Base-by-base conservation (phyloP, 2,797 vertebrate genomes). In the Cichlasoma orientale region DNA sequence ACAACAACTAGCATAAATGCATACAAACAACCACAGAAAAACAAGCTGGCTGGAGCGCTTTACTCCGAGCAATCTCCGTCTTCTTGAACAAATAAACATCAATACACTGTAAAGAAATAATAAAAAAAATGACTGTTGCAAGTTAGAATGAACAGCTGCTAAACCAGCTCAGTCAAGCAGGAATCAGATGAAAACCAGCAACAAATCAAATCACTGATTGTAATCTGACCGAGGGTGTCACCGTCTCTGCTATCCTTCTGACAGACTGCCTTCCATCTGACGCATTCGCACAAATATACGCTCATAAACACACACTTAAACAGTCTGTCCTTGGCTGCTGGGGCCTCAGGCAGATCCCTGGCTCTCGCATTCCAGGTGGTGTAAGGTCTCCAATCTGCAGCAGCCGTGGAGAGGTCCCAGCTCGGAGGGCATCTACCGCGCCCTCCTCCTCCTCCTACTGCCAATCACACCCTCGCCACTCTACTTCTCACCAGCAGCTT, bases 401-500 rank as follows among this genome's bases (percentile, higher is more conserved):
- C 84, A 83, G 82, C 81, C 77, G 53, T 58, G 82, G 82, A 86
- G 79, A 89, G 55, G 80, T 86, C 76, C 83, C 88, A 88, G 90
- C 75, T 68, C 29, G 44, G 73, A 75, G 83, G 77, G 78, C 63
- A 18, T 79, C 80, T 66, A 73, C 68, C n/a, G 6, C 50, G 21
- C 73, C 83, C 81, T 78, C 76, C 79, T 76, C 78, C 47, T 38
- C 73, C 79, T 82, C 81, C 85, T 66, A 69, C 86, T 80, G 85
- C 86, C 77, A 47, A 27, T 19, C 33, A 1, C 9, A 33, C 18
- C 57, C 72, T 38, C 16, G 1, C 1, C 1, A 7, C 27, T 72
- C 77, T 94, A 91, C 82, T 92, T 90, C n/a, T 90, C 82, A 52
- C 78, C 91, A 6, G 41, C 82, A 0, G 90, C 68, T 3, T 96